Evolutionary conservation across 2,888 invertebrate species (phyloP).

Genomic region (Chromoteleia sp.): DNA sequence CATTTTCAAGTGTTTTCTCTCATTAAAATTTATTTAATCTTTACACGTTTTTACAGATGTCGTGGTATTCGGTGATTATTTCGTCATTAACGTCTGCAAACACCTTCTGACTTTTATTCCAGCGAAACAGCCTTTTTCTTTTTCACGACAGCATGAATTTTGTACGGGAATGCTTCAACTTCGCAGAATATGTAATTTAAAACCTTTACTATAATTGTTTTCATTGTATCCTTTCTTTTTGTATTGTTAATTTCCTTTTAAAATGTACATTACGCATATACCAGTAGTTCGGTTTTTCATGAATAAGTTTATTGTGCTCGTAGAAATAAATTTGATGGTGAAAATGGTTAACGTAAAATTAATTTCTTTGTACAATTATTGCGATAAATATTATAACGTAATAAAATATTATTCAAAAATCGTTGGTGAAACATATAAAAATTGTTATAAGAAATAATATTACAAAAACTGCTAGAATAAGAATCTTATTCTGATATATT

Average conservation of each 20-base stretch:
- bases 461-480: no score
- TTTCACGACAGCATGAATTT: background rate
- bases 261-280: no score
- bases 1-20: constrained; percentile 11
- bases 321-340: no score
- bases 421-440: no score
- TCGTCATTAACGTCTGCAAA: constrained; percentile 4
- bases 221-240: background rate
- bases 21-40: constrained; percentile 31
- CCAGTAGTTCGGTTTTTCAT: background rate
- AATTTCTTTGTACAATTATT: no score
- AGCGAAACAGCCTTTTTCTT: background rate
- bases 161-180: constrained; percentile 9
- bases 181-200: background rate
- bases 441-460: no score
- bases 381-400: no score
- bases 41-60: constrained; percentile 2
- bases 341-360: no score
- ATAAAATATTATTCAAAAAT: no score
- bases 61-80: constrained; percentile 12
- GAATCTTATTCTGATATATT: no score
- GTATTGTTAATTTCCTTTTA: background rate
- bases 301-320: no score
- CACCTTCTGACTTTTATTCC: background rate
- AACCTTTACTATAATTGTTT: background rate